phyloP scores from a whole-genome alignment of 1,140 invertebrate genomes.

The Sinella curviseta region DNA sequence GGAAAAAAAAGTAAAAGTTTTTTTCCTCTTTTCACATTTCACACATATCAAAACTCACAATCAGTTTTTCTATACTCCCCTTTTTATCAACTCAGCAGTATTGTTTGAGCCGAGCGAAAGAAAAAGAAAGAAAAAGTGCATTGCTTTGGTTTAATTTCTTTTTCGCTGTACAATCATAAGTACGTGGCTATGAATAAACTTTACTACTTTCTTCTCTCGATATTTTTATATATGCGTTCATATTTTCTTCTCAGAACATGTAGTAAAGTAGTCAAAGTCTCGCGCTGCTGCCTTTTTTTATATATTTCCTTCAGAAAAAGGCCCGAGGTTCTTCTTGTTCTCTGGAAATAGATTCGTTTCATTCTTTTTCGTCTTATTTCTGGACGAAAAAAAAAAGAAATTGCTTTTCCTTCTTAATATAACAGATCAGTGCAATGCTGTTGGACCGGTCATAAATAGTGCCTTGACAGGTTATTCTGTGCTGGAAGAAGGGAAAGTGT shows the following conservation, averaged over 20 bases:
- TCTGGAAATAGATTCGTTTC: too few relatives aligned
- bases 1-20: not conserved
- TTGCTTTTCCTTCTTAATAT: constrained; percentile 47
- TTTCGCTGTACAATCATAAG: not conserved
- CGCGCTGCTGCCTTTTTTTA: too few relatives aligned
- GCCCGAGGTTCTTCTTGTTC: too few relatives aligned
- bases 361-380: too few relatives aligned
- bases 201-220: too few relatives aligned
- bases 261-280: too few relatives aligned
- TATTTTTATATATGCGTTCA: too few relatives aligned
- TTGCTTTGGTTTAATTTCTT: not conserved
- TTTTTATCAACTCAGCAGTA: constrained; percentile 13
- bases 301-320: too few relatives aligned
- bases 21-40: not conserved
- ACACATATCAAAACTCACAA: not conserved
- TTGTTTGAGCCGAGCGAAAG: not conserved
- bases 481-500: constrained; percentile 15
- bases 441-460: constrained; percentile 48
- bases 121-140: too few relatives aligned
- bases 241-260: too few relatives aligned
- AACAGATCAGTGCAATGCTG: constrained; percentile 47
- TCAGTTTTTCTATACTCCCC: not conserved
- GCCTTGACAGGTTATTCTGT: constrained; percentile 49
- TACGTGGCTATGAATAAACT: not conserved
- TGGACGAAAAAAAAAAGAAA: constrained; percentile 44